Base-by-base conservation (phyloP, 2,797 vertebrate genomes). In the Loriculus beryllinus region DNA sequence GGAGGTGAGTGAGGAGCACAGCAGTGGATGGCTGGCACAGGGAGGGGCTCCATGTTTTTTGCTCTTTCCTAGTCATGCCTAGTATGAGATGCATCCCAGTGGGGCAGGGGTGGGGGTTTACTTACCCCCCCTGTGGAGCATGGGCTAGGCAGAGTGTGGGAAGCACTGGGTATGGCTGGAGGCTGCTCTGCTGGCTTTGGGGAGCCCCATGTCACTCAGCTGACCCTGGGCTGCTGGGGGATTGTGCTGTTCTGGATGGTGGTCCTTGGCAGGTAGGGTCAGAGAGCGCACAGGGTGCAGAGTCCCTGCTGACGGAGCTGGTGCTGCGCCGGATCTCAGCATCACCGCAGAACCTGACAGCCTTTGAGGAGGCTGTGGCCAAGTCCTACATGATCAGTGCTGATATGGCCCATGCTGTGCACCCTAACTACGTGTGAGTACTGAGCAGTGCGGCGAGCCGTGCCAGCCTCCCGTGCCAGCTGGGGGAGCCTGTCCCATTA, bases 301-400 rank as follows among this genome's bases (percentile, higher is more conserved):
- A 98, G 95, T 99, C 99, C 10, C 98, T 99, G 97, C 98, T 99
- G 88, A 99, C 99, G 0, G 99, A 99, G 98, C 97, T 99, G 93
- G 98, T 99, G 79, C 98, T 99, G 70, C 98, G 97, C 57, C 98
- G 99, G 13, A 98, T 99, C 92, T 98, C 99, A 0, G 92, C 98
- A 37, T 98, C 98, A 0, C 21, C 97, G 1, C 96, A 98, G 54
- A 98, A 98, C 96, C 96, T 98, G 90, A 99, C 98, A 0, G 98
- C 99, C 72, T 99, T 99, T 1, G 99, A 99, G 96, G 99, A 99
- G 96, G 98, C 99, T 1, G 96, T 98, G 63, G 98, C 99, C 28
- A 98, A 98, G 60, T 99, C 99, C 93, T 99, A 98, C 98, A 99
- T 99, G 99, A 99, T 99, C 98, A 99, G 99, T 1, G 98, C 99